Evolutionary conservation across 1,140 invertebrate genomes (phyloP).

Genomic region (Asobara japonica): DNA sequence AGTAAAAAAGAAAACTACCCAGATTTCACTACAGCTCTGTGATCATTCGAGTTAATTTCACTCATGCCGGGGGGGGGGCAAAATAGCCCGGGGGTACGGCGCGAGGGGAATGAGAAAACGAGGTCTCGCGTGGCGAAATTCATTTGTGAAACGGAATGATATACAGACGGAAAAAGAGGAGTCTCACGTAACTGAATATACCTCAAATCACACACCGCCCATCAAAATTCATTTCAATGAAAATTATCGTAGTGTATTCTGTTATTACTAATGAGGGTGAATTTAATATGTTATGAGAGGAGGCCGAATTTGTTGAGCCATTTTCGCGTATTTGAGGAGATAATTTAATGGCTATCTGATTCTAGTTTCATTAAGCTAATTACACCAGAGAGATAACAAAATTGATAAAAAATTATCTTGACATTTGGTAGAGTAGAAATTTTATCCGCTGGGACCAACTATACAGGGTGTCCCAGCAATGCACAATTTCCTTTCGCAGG

Average conservation of each 20-base stretch:
- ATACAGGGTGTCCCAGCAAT: no score
- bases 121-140: slow-evolving; percentile 14
- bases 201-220: background rate
- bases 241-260: background rate
- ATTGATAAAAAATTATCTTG: no score
- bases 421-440: no score
- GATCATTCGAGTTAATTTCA: slow-evolving; percentile 12
- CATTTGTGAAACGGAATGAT: slow-evolving; percentile 5
- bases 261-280: background rate
- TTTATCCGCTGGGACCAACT: no score
- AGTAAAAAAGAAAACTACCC: background rate
- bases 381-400: no score
- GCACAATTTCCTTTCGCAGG: no score
- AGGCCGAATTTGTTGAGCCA: background rate
- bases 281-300: background rate
- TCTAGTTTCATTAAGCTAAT: no score
- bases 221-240: background rate
- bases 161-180: slow-evolving; percentile 2
- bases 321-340: background rate
- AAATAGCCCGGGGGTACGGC: background rate
- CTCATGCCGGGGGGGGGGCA: background rate
- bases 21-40: slow-evolving; percentile 11
- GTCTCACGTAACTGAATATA: slow-evolving; percentile 8
- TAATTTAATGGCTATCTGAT: no score
- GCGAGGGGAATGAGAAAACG: background rate